These are phyloP conservation scores for Drosophila mettleri DNA, from an alignment of 2,888 invertebrate genomes.

Conservation along the genomic window DNA sequence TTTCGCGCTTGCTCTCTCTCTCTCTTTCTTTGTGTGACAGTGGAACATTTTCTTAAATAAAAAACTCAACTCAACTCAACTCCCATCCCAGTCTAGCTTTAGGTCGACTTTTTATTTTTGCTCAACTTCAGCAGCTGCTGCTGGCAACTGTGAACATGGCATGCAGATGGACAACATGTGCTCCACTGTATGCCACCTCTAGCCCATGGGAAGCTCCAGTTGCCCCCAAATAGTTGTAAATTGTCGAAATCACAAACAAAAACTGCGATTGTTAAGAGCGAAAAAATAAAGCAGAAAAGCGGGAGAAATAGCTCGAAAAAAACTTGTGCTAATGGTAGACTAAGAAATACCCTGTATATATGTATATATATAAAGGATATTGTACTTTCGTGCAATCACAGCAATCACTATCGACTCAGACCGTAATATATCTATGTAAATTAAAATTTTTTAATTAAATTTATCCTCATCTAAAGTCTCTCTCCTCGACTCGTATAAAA, in stretches of 20 bases:
- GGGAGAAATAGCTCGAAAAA: conserved; percentile 3
- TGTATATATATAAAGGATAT: no score
- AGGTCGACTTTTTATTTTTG: conserved; percentile 4
- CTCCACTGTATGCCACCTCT: conserved; percentile 33
- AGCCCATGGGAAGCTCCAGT: not conserved
- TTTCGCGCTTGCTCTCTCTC: no score
- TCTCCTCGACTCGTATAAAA: no score
- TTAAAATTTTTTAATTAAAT: no score
- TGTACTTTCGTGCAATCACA: no score
- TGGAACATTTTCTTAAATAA: conserved; percentile 14
- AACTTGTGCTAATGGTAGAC: not conserved
- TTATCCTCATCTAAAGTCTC: no score
- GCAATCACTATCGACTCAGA: no score
- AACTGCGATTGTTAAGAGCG: conserved; percentile 18
- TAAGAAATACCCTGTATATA: not conserved
- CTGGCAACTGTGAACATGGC: not conserved
- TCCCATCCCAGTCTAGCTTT: not conserved
- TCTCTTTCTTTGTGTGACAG: conserved; percentile 12
- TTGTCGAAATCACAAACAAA: conserved; percentile 55
- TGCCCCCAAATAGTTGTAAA: conserved; percentile 62
- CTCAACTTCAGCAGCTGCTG: not conserved
- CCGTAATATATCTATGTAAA: no score
- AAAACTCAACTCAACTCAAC: not conserved
- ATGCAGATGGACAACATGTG: not conserved
- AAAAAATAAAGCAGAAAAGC: conserved; percentile 3